Base-by-base conservation (phyloP, 2,888 invertebrate species). In the Mamestra brassicae region DNA sequence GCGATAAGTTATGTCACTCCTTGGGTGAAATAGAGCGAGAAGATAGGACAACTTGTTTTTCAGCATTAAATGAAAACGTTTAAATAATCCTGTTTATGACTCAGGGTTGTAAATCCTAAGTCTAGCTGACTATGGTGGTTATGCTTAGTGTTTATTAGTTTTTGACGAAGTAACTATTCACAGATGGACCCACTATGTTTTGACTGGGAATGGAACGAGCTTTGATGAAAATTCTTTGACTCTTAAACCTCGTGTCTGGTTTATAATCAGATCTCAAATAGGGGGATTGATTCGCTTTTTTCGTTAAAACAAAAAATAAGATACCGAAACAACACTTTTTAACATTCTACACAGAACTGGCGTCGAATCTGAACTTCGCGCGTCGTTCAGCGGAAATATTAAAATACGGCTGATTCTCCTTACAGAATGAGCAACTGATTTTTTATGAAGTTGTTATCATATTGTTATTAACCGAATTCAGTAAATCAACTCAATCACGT, bases 1-100 rank as follows among this genome's bases (percentile, higher is more conserved):
- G 66, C 80, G 83, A 82, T 82, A 82, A 82, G 76, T 82, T 83
- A 83, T 82, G 80, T 83, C 80, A 80, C 66, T 74, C 17, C 34
- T 47, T n/a, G 10, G 10, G 57, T 57, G 67, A 83, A 83, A 83
- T 82, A 76, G 83, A 76, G 80, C 76, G 58, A 55, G 76, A 76
- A 71, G 81, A 83, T 83, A 83, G 50, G 36, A 36, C 13, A 67
- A 83, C 57, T 68, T 61, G 83, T 72, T 72, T 71, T 57, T 67
- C 57, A 52, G 68, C 66, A 60, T 42, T 50, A 61, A 61, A 55
- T 55, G 11, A 10, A 66, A 36, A 70, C 36, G 54, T 55, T 62
- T 57, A 11, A 76, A 67, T 10, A 8, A 57, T 64, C 66, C 52
- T 67, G 67, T 64, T 55, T 57, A 58, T 71, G 45, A 64, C 34